Evolutionary conservation across 2,797 vertebrate species (phyloP), one percentile per base, ranked within the genome.

Genomic region (Pangasius sanitwongsei): DNA sequence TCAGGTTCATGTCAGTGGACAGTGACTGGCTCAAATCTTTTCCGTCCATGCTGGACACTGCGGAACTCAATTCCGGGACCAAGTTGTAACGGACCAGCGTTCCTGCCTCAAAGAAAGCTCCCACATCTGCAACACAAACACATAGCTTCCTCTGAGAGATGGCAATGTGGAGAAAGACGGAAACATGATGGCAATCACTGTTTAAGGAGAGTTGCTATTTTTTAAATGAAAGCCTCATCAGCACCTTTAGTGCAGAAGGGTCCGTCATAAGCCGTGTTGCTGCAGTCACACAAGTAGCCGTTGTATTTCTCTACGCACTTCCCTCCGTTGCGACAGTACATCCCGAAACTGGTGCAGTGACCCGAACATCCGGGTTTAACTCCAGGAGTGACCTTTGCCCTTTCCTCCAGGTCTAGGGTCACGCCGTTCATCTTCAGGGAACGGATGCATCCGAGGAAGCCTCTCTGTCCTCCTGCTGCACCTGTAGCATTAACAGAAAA

Each of bases 251-350:
- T 97, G 94, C 98, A 99, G 90, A 97, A 99, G 0, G 98, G 97
- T 0, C 99, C 99, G 0, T 99, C 97, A 0, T 98, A 99, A 1
- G 98, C 98, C 0, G 98, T 98, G 87, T 11, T 37, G 23, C 95
- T 95, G 93, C 99, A 99, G 94, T 99, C 98, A 0, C 98, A 99
- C 72, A 97, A 95, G 89, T 99, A 99, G 23, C 98, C 99, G 0
- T 99, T 99, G 94, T 99, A 99, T 63, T 97, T 97, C 94, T 99
- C 99, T 7, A 98, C 96, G 44, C 98, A 99, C 77, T 97, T 97
- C 7, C 98, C 99, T 0, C 98, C 97, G 0, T 99, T 99, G 31
- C 94, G 96, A 2, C 99, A 99, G 95, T 97, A 98, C 94, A 98
- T 96, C 65, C 97, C 98, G 0, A 97, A 99, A 93, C 98, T 99